These are phyloP conservation scores for Etheostoma cragini DNA, from an alignment of 2,113 vertebrate genomes.

Conservation along the genomic window DNA sequence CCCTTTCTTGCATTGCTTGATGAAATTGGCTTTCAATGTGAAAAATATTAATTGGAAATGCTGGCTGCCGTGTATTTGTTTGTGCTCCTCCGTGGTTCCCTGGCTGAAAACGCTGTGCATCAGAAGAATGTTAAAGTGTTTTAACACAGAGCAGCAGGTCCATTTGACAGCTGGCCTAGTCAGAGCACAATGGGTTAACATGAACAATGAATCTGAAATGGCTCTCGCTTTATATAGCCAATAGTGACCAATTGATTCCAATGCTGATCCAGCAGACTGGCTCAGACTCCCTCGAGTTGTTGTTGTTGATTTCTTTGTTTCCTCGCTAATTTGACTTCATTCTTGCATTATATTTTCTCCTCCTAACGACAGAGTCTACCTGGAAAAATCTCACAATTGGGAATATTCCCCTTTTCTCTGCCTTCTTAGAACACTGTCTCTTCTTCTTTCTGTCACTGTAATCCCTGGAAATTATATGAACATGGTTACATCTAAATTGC, in stretches of 20 bases:
- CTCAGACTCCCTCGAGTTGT: neutral
- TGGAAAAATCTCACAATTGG: too few species aligned
- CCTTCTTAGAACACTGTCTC: neutral
- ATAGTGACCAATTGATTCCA: slow-evolving; percentile 6
- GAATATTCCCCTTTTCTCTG: neutral
- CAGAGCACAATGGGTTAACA: slow-evolving; percentile 6
- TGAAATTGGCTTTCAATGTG: neutral
- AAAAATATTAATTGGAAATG: slow-evolving; percentile 25
- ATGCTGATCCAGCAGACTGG: neutral
- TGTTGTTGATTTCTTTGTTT: neutral
- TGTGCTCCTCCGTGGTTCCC: slow-evolving; percentile 5
- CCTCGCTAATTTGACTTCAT: neutral
- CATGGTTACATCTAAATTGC: slow-evolving; percentile 9
- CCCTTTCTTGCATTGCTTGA: neutral
- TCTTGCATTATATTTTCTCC: neutral
- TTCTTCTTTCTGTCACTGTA: neutral
- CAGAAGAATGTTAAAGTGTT: slow-evolving; percentile 13
- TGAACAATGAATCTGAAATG: slow-evolving; percentile 20
- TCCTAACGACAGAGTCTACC: neutral
- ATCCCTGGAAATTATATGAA: neutral
- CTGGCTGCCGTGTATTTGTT: slow-evolving; percentile 14
- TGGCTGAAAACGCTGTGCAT: slow-evolving; percentile 11
- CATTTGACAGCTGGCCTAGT: slow-evolving; percentile 3
- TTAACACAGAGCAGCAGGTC: neutral
- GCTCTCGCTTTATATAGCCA: slow-evolving; percentile 9